Percentiles rank a stretch among this genome's conserved stretches.
phyloP scores from a whole-genome alignment of 2,797 vertebrate genomes.

The Avahi laniger region DNA sequence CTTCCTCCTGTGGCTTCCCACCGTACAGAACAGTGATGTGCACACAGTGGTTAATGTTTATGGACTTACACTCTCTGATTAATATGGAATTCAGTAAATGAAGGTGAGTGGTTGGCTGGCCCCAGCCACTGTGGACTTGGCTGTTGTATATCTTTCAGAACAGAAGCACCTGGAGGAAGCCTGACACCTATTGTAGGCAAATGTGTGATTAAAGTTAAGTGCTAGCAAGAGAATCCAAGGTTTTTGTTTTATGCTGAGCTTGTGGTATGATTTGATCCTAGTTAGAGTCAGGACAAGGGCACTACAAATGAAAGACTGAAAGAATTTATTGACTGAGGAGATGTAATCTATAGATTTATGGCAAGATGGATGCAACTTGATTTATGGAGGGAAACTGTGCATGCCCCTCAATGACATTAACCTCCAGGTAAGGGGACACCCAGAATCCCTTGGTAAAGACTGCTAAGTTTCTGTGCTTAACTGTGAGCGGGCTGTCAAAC shows the following conservation, averaged over 20 bases:
- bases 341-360: constrained; percentile 61
- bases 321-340: constrained; percentile 61
- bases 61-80: background rate
- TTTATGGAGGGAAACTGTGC: constrained; percentile 45
- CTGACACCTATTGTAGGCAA: background rate
- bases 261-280: constrained; percentile 52
- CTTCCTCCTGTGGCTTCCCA: background rate
- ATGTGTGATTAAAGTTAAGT: constrained; percentile 31
- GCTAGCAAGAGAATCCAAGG: constrained; percentile 25
- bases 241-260: constrained; percentile 62
- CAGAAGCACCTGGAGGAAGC: background rate
- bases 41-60: constrained; percentile 3
- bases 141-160: background rate
- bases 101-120: background rate
- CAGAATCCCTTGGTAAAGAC: background rate
- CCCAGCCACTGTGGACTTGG: background rate
- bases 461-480: background rate
- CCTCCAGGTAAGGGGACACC: background rate
- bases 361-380: constrained; percentile 1
- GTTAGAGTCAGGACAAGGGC: constrained; percentile 61
- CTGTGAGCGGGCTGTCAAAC: background rate
- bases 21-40: background rate
- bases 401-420: background rate
- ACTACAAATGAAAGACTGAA: constrained; percentile 21
- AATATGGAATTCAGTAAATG: background rate